Percentiles rank a stretch among this genome's conserved stretches.
Conservation (phyloP, 1,140 invertebrate genomes). For the Ridgeia piscesae region DNA sequence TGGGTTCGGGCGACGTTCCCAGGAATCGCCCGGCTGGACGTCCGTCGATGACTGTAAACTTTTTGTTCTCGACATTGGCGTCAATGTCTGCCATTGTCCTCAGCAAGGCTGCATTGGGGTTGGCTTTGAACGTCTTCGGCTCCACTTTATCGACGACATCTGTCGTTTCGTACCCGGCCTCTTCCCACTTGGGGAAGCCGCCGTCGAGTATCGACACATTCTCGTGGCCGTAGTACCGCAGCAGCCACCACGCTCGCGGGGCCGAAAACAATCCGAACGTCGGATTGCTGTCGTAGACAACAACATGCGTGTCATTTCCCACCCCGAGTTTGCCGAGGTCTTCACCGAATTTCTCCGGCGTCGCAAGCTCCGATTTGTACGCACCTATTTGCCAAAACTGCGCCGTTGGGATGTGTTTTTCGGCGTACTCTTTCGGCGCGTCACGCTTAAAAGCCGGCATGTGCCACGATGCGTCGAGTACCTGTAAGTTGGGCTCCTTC, state of each 20-base stretch:
- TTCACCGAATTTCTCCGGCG: conserved; percentile 41
- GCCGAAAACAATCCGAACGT: conserved; percentile 48
- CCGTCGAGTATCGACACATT: conserved; percentile 49
- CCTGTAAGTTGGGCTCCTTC: conserved; percentile 31
- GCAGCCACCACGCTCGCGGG: conserved; percentile 53
- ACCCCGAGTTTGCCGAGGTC: conserved; percentile 52
- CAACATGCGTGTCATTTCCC: conserved; percentile 47
- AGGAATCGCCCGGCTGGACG: conserved; percentile 44
- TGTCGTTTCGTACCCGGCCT: conserved; percentile 30
- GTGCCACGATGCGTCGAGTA: conserved; percentile 49
- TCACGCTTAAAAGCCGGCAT: conserved; percentile 43
- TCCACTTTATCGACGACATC: conserved; percentile 28
- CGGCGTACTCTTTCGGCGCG: conserved; percentile 38
- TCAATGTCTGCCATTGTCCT: conserved; percentile 46
- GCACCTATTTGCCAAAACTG: conserved; percentile 26
- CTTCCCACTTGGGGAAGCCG: conserved; percentile 47
- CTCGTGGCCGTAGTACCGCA: conserved; percentile 49
- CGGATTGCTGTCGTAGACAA: conserved; percentile 52
- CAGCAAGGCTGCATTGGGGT: conserved; percentile 36
- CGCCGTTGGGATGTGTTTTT: conserved; percentile 36
- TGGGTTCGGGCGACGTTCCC: conserved; percentile 47
- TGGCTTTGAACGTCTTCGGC: conserved; percentile 36
- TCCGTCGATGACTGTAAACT: conserved; percentile 48
- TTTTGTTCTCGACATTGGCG: conserved; percentile 36
- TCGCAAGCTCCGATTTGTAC: conserved; percentile 46